phyloP scores from a whole-genome alignment of 2,113 vertebrate species.

The Nanorana parkeri region DNA sequence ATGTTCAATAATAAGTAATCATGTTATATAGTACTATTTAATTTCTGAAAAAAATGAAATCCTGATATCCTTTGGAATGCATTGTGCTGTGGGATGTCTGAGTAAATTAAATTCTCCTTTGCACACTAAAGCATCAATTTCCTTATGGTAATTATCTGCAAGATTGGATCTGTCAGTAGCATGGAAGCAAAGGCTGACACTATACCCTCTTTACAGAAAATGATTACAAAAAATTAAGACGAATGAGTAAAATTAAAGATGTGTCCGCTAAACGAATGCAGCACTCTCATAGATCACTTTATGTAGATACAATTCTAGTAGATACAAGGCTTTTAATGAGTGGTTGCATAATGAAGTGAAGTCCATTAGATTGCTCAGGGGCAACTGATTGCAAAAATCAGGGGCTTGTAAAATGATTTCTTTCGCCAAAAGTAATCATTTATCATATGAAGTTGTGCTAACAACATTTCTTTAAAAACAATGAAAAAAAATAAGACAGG shows the following conservation, averaged over 20 bases:
- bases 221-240: constrained; percentile 97
- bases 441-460: constrained; percentile 69
- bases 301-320: constrained; percentile 88
- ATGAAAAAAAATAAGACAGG: no score
- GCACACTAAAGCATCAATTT: constrained; percentile 99
- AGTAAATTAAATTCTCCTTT: constrained; percentile 99
- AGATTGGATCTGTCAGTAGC: constrained; percentile 99
- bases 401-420: constrained; percentile 70
- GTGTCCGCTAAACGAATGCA: constrained; percentile 85
- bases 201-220: constrained; percentile 97
- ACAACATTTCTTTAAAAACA: no score
- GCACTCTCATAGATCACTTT: constrained; percentile 88
- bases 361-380: constrained; percentile 78
- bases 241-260: constrained; percentile 96
- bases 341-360: constrained; percentile 87
- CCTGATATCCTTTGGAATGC: constrained; percentile 95
- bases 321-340: constrained; percentile 91
- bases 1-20: constrained; percentile 96
- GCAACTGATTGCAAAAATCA: constrained; percentile 78
- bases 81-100: constrained; percentile 97
- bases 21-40: constrained; percentile 98
- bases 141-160: constrained; percentile 99
- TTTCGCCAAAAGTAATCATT: constrained; percentile 79
- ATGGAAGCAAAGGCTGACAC: constrained; percentile 98
- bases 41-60: constrained; percentile 93